Evolutionary conservation across 2,888 invertebrate genomes (phyloP).

Genomic region (Oscheius onirici): DNA sequence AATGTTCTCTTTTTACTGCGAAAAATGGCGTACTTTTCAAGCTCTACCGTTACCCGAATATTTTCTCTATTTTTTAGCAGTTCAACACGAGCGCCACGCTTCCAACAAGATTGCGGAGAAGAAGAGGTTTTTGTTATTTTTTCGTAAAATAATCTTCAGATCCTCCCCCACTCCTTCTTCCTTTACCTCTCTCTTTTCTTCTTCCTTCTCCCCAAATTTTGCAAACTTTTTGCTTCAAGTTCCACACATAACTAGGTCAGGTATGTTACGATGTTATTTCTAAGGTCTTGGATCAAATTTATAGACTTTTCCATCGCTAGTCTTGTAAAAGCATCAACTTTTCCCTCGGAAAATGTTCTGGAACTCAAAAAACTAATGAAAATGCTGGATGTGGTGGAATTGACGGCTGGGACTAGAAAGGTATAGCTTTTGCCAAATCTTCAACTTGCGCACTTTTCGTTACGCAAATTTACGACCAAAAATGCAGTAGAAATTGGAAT

Average conservation of each 20-base stretch:
- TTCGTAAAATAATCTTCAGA: neutral
- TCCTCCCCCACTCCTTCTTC: neutral
- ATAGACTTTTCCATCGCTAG: conserved; percentile 5
- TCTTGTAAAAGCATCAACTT: neutral
- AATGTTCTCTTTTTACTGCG: too few relatives aligned
- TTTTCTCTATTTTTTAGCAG: conserved; percentile 13
- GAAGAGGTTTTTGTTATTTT: neutral
- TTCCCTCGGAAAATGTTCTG: neutral
- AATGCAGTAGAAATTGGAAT: neutral
- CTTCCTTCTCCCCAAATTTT: neutral
- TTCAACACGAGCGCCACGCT: conserved; percentile 10
- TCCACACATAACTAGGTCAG: neutral
- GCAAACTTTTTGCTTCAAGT: neutral
- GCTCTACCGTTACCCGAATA: too few relatives aligned
- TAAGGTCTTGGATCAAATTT: neutral
- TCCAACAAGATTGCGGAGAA: neutral
- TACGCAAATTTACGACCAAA: neutral
- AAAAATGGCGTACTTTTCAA: too few relatives aligned
- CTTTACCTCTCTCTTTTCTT: neutral
- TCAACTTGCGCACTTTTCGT: too few relatives aligned
- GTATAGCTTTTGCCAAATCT: too few relatives aligned
- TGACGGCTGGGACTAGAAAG: neutral
- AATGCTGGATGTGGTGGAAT: neutral
- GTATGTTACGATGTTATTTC: neutral
- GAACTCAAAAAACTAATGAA: neutral